Evolutionary conservation across 2,797 vertebrate species (phyloP).

Genomic region (Fratercula arctica): DNA sequence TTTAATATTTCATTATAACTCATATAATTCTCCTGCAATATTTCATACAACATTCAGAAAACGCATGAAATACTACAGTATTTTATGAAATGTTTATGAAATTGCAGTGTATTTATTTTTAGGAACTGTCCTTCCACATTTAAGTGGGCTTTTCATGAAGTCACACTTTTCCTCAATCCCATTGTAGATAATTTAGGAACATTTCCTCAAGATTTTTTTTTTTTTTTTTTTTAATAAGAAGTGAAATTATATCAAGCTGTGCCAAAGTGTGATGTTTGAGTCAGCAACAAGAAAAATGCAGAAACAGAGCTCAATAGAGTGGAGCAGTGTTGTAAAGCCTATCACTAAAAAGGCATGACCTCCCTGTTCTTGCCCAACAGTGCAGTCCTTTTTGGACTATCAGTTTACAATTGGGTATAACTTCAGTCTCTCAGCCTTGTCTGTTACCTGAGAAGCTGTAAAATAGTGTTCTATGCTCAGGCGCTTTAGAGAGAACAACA

Average conservation of each 20-base stretch:
- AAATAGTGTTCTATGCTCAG: neutral
- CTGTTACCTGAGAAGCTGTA: neutral
- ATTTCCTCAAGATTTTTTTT: neutral
- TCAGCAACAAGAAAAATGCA: neutral
- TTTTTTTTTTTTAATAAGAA: neutral
- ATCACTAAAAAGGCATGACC: neutral
- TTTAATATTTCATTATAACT: neutral
- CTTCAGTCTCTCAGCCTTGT: neutral
- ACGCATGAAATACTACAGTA: neutral
- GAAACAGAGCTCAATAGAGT: neutral
- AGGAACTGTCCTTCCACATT: neutral
- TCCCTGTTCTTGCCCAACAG: neutral
- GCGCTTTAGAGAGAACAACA: neutral
- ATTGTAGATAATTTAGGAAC: neutral
- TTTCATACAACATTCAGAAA: neutral
- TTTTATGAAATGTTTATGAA: neutral
- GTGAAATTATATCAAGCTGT: neutral
- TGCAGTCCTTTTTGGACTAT: neutral
- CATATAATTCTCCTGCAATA: neutral
- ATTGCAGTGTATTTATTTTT: neutral
- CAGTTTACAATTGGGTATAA: neutral
- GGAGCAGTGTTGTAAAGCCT: neutral
- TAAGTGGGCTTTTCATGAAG: neutral
- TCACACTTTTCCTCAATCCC: neutral
- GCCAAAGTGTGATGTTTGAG: neutral